These are phyloP conservation scores for Formica exsecta DNA, from an alignment of 1,140 invertebrate genomes.

Conservation along the genomic window DNA sequence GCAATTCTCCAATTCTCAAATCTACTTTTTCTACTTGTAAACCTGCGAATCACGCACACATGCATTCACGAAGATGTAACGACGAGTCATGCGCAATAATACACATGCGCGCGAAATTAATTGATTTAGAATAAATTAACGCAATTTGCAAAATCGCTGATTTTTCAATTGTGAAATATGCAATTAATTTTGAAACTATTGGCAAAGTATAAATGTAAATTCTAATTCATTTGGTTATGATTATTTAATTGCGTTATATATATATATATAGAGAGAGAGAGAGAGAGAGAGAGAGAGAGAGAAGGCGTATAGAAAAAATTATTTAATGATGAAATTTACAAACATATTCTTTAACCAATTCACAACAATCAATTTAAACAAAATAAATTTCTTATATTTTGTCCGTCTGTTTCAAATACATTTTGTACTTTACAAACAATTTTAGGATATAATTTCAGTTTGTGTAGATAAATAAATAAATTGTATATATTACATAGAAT, in stretches of 20 bases:
- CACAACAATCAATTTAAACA: conserved; percentile 35
- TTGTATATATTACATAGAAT: not conserved
- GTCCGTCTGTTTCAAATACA: not conserved
- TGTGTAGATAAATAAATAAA: not conserved
- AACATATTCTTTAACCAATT: conserved; percentile 49
- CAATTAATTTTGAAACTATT: conserved; percentile 53
- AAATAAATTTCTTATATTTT: conserved; percentile 43
- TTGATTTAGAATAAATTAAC: conserved; percentile 73
- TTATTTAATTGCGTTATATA: conserved; percentile 24
- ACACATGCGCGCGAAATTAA: conserved; percentile 65
- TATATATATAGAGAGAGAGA: too few relatives aligned
- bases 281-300: too few relatives aligned
- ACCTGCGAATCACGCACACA: conserved; percentile 47
- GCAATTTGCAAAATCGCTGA: conserved; percentile 61
- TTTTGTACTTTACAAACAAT: conserved; percentile 30
- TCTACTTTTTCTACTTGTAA: conserved; percentile 50
- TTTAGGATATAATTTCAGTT: not conserved
- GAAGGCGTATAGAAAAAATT: too few relatives aligned
- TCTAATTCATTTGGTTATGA: conserved; percentile 53
- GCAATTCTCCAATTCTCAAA: conserved; percentile 51
- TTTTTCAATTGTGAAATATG: conserved; percentile 53
- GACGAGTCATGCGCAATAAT: conserved; percentile 40
- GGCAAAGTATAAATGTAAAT: conserved; percentile 55
- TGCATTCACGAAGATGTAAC: conserved; percentile 63
- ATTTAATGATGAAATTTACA: not conserved